These are phyloP conservation scores for Stercorarius parasiticus DNA, from an alignment of 2,113 vertebrate genomes.

Conservation along the genomic window DNA sequence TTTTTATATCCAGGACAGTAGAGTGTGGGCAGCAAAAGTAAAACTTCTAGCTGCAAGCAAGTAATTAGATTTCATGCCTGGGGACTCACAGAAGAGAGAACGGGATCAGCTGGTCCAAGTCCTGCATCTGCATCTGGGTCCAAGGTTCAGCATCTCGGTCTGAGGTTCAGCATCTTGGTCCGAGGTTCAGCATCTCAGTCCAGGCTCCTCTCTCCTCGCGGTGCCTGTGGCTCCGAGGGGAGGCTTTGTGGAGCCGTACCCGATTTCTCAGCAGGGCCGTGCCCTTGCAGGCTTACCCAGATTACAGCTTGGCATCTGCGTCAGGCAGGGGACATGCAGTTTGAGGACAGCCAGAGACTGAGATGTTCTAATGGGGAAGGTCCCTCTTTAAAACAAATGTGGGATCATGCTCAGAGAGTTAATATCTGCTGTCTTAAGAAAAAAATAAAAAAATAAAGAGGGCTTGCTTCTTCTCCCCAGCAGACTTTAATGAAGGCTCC, in stretches of 20 bases:
- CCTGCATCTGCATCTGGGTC: not conserved
- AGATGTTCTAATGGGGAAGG: not conserved
- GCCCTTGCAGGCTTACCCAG: not conserved
- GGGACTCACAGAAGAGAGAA: not conserved
- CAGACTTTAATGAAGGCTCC: conserved; percentile 45
- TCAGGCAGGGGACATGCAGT: not conserved
- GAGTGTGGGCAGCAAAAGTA: not conserved
- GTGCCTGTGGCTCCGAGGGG: not conserved
- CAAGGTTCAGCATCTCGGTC: not conserved
- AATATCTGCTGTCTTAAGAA: not conserved
- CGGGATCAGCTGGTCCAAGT: not conserved
- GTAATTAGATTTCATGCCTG: conserved; percentile 6
- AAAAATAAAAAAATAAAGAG: not conserved
- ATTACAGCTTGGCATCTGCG: not conserved
- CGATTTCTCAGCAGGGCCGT: not conserved
- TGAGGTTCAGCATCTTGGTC: not conserved
- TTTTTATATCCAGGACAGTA: not conserved
- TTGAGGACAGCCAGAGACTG: not conserved
- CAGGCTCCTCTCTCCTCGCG: not conserved
- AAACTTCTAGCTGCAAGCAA: not conserved
- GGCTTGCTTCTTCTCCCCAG: not conserved
- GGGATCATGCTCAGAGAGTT: not conserved
- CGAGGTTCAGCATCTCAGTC: not conserved
- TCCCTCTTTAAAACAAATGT: not conserved
- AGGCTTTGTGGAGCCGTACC: not conserved